phyloP scores from a whole-genome alignment of 2,113 vertebrate species.

The Lasiurus borealis region DNA sequence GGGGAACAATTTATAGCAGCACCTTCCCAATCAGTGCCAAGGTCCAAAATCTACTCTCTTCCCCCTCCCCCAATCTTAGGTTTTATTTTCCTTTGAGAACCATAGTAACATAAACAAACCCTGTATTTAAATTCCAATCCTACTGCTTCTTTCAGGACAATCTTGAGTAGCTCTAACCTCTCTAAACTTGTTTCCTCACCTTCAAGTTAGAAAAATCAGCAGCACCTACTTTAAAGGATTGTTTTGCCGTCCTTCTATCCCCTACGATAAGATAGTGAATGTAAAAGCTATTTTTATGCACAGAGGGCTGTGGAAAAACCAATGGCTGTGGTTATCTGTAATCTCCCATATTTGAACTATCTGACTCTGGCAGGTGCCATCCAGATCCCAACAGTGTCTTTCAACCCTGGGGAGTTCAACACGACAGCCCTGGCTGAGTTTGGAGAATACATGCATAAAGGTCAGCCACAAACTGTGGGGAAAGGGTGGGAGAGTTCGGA shows the following conservation, averaged over 20 bases:
- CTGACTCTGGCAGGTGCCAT: constrained; percentile 89
- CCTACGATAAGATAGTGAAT: not conserved
- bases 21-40: not conserved
- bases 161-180: not conserved
- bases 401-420: constrained; percentile 87
- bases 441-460: constrained; percentile 89
- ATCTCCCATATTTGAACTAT: not conserved
- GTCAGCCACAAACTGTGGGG: constrained; percentile 65
- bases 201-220: not conserved
- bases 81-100: constrained; percentile 27
- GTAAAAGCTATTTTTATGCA: not conserved
- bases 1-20: not conserved
- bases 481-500: not conserved
- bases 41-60: not conserved
- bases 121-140: not conserved
- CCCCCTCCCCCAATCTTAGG: not conserved
- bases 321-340: not conserved
- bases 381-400: constrained; percentile 93
- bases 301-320: not conserved
- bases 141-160: not conserved
- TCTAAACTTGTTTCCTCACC: constrained; percentile 9
- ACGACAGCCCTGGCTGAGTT: constrained; percentile 92
- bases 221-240: not conserved
- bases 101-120: not conserved
- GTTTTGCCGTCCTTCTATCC: not conserved